Evolutionary conservation across 1,140 invertebrate species (phyloP), one percentile per base, ranked within the genome.

Genomic region (Chrysoperla carnea): DNA sequence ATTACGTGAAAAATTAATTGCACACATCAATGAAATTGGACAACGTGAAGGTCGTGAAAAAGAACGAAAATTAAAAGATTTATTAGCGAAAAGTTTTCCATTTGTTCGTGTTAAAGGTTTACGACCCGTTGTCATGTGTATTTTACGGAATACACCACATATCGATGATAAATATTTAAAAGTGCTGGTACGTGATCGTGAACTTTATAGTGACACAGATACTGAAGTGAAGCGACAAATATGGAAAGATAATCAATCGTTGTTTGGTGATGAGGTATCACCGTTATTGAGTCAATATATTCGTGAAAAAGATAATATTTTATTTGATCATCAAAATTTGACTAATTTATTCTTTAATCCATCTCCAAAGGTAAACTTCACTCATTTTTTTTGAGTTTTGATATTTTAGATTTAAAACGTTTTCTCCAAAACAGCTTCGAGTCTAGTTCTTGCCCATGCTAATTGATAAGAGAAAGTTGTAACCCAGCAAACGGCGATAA

Each of bases 211-310:
- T 50, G 89, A 93, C 47, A 92, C 90, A 14, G 87, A 95, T 51
- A 93, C 90, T 3, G 90, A 95, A 68, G 91, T 97, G 1, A 97
- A 97, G 63, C 67, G 92, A 38, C 92, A 97, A 59, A 96, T 98
- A 43, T 98, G 93, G 93, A 88, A 92, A 56, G 89, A 96, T 52
- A 94, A 96, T 64, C 92, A 96, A 59, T 86, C 86, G 28, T 62
- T 96, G 31, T 96, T 96, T 70, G 92, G 91, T 14, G 92, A 96
- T 66, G 91, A 97, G 75, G 91, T 96, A 0, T 94, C 90, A 8
- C 92, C 93, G 6, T 63, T 96, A 28, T 70, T 98, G 13, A 90
- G 81, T 51, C 82, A 86, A 57, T 96, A 95, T 51, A 92, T 95
- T 28, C 78, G 83, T 54, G 88, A 93, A 59, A 93, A 93, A 59